phyloP scores from a whole-genome alignment of 92 coral and sea anemone genomes.

The Meandrina meandrites region DNA sequence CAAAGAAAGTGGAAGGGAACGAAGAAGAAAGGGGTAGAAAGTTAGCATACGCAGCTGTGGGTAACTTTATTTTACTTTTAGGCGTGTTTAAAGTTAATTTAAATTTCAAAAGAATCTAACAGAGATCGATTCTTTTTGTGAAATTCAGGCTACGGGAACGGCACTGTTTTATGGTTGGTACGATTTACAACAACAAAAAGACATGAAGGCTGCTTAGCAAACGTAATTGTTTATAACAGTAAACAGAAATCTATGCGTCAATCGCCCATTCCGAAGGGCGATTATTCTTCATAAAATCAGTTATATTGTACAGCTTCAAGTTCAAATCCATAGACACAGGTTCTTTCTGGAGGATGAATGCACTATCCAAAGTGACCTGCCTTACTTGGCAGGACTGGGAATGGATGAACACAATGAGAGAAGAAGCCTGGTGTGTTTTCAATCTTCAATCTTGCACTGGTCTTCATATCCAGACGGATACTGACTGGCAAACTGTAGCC shows the following conservation, averaged over 20 bases:
- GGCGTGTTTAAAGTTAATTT: too few species aligned
- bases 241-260: neutral
- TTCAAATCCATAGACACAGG: too few species aligned
- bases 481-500: constrained; percentile 2
- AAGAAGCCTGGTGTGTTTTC: neutral
- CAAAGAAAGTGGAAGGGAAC: too few species aligned
- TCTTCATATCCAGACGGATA: constrained; percentile 18
- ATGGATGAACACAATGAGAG: neutral
- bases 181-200: neutral
- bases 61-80: too few species aligned
- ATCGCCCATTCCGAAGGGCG: neutral
- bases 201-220: neutral
- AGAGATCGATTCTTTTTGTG: too few species aligned
- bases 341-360: neutral
- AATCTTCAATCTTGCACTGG: neutral
- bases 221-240: neutral
- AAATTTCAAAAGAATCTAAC: too few species aligned
- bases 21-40: too few species aligned
- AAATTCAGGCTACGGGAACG: too few species aligned
- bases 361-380: neutral
- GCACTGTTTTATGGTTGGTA: neutral
- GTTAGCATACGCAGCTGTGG: too few species aligned
- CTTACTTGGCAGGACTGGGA: neutral
- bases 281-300: neutral
- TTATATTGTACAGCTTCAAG: neutral